phyloP scores from a whole-genome alignment of 2,113 vertebrate species.

The Struthio camelus region DNA sequence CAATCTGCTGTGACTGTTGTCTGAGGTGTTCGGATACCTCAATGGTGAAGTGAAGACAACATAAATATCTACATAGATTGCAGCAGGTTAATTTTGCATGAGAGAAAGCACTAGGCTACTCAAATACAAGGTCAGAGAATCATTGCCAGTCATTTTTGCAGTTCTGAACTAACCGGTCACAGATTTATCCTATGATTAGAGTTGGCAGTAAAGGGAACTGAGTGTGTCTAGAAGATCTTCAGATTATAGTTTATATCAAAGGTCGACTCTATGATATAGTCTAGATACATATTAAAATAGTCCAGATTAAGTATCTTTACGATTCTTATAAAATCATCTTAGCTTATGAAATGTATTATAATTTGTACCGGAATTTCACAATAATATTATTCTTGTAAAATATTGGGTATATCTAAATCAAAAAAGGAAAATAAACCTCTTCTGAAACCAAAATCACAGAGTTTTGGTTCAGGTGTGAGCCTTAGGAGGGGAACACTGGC shows the following conservation, averaged over 20 bases:
- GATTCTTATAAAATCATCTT: not conserved
- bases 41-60: not conserved
- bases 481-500: not conserved
- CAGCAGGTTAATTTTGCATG: not conserved
- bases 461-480: not conserved
- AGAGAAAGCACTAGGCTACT: not conserved
- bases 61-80: not conserved
- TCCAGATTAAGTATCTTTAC: not conserved
- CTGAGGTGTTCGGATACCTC: not conserved
- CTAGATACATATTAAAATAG: not conserved
- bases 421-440: not conserved
- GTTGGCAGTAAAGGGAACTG: not conserved
- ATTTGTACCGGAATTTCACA: not conserved
- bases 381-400: not conserved
- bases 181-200: not conserved
- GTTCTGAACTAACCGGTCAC: slow-evolving; percentile 7
- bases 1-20: not conserved
- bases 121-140: not conserved
- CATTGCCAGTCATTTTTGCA: not conserved
- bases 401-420: not conserved
- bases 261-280: not conserved
- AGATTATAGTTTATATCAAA: not conserved
- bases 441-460: not conserved
- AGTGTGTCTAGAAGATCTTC: not conserved
- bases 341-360: not conserved